Evolutionary conservation across 2,888 invertebrate genomes (phyloP), one percentile per base, ranked within the genome.

Genomic region (Linyphia triangularis): DNA sequence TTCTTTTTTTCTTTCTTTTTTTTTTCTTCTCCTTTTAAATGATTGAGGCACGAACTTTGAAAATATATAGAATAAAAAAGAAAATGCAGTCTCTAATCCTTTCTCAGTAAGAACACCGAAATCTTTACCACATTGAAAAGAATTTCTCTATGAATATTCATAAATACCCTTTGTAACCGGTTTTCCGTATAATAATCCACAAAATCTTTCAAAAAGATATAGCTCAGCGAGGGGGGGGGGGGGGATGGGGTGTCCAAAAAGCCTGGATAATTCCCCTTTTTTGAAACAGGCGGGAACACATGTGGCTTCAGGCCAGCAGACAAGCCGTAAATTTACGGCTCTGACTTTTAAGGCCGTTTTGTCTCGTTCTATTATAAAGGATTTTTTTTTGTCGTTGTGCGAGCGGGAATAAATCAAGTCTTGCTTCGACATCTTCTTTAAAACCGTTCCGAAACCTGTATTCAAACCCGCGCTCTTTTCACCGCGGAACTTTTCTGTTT

Each of bases 371-470:
- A 77, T 88, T 70, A 83, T 70, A 63, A n/a, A 69, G 63, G 65
- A 22, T 22, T 59, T 69, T 59, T n/a, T 51, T 51, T 51, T 5
- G 37, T 16, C 22, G 13, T 13, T 61, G 24, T 33, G 61, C n/a
- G 63, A 24, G 19, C n/a, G 28, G 33, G 61, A 26, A 83, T 88
- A 88, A 88, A 88, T 88, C 88, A 82, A 61, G 37, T 13, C 59
- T 30, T 19, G 43, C 72, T 65, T 61, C 40, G 82, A 88, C 77
- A 37, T 88, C 88, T 88, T 88, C 83, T 88, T 88, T 88, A 88
- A 82, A 57, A 72, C 72, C 26, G 13, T 83, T 63, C 63, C 16
- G 43, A 43, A 43, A 37, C 13, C 26, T 22, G 26, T n/a, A 19
- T 75, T 40, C 19, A 65, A 28, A 69, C 9, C 43, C n/a, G 16